Base-by-base conservation (phyloP, 2,113 vertebrate species). In the Notarius quadriscutis region DNA sequence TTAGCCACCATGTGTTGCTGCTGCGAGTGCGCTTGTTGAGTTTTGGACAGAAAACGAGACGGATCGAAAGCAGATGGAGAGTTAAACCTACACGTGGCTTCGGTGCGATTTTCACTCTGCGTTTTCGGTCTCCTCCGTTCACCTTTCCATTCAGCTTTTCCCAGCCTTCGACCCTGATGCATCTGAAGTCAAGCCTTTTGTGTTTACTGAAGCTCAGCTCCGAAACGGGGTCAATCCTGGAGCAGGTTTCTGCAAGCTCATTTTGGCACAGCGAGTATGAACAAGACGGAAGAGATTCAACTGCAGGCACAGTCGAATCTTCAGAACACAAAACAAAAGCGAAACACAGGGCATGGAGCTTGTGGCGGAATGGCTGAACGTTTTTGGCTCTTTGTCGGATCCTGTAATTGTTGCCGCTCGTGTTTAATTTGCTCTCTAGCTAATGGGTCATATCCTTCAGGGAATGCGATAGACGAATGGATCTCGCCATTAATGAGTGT, bases 381-480 rank as follows among this genome's bases (percentile, higher is more conserved):
- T 63, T 80, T 4, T 41, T 80, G 69, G 67, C 63, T 90, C 41
- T 86, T 84, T 81, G 72, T 90, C 63, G 50, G 72, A 87, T 60
- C 81, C 27, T 77, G 34, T 87, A 79, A 90, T 87, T 89, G 84
- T 84, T 77, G 34, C 63, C 86, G 72, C 69, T 85, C 71, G 87
- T 90, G 78, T 75, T 90, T 84, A 51, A 86, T 84, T 87, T 75
- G 77, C 79, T 83, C 55, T 88, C 78, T 41, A 18, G 65, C 81
- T 88, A 89, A 91, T 89, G 88, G 88, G 41, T 90, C 67, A 74
- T 88, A 85, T 86, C 80, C 87, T 84, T 91, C 65, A 83, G 74
- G 51, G 74, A 81, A 88, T 55, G 80, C 83, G 87, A 71, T 88
- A 87, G 80, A 78, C 27, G 83, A 87, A 85, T 91, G 85, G 81